phyloP scores from a whole-genome alignment of 1,140 invertebrate species.

The Centruroides vittatus region DNA sequence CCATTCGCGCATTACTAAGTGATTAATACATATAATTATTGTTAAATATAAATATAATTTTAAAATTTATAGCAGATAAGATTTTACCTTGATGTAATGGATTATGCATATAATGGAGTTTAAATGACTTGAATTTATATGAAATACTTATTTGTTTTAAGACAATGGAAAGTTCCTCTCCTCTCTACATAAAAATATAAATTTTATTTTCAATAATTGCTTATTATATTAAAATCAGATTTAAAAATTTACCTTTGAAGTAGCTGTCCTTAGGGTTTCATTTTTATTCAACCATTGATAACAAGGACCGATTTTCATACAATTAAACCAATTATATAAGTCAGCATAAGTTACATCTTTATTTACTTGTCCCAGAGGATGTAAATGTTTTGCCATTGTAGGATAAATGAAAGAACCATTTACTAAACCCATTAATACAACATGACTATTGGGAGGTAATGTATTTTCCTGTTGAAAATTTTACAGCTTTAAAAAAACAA shows the following conservation, averaged over 20 bases:
- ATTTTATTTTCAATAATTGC: conserved; percentile 1
- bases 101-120: conserved; percentile 30
- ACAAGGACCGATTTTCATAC: conserved; percentile 35
- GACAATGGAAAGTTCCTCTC: conserved; percentile 26
- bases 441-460: conserved; percentile 32
- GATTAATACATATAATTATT: background rate
- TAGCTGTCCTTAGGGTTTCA: conserved; percentile 29
- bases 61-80: background rate
- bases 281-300: conserved; percentile 35
- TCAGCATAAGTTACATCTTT: conserved; percentile 32
- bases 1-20: conserved; percentile 29
- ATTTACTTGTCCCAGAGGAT: conserved; percentile 33
- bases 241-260: conserved; percentile 19
- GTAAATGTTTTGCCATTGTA: conserved; percentile 28
- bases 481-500: no score
- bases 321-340: conserved; percentile 35
- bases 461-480: conserved; percentile 23
- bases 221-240: background rate
- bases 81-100: conserved; percentile 28
- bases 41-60: background rate
- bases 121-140: conserved; percentile 27
- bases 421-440: conserved; percentile 33
- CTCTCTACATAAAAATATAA: conserved; percentile 15
- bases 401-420: conserved; percentile 34
- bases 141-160: conserved; percentile 26